phyloP scores from a whole-genome alignment of 1,140 invertebrate genomes.

The Scaptodrosophila lebanonensis region DNA sequence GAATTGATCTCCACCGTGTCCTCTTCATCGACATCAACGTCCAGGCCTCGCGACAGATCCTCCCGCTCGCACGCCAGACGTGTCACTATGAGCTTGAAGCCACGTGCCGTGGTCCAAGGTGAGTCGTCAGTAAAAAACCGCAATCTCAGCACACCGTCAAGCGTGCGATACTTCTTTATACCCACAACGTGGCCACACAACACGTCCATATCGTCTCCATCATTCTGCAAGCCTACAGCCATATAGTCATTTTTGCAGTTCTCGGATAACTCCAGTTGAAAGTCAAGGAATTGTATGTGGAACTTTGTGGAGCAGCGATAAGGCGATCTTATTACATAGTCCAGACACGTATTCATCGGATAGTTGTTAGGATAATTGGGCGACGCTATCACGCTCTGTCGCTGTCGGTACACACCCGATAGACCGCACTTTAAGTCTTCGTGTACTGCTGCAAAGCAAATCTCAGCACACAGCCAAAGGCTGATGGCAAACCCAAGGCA shows the following conservation, averaged over 20 bases:
- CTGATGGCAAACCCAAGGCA: too few relatives aligned
- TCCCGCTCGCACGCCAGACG: constrained; percentile 75
- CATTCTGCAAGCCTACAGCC: constrained; percentile 65
- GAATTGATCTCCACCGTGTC: constrained; percentile 53
- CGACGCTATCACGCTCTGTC: constrained; percentile 75
- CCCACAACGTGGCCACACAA: constrained; percentile 78
- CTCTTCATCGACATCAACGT: constrained; percentile 31
- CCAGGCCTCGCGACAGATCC: constrained; percentile 40
- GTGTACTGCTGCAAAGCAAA: constrained; percentile 35
- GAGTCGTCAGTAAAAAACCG: constrained; percentile 71
- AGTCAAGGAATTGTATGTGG: constrained; percentile 80
- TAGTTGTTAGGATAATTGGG: constrained; percentile 79
- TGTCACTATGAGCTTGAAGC: constrained; percentile 79
- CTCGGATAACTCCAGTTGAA: constrained; percentile 77
- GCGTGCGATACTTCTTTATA: constrained; percentile 77
- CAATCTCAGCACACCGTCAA: constrained; percentile 77
- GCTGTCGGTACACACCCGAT: constrained; percentile 57
- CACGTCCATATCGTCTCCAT: constrained; percentile 66
- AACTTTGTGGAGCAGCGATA: constrained; percentile 78
- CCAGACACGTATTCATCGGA: constrained; percentile 77
- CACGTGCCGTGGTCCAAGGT: constrained; percentile 71
- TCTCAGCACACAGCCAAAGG: not conserved
- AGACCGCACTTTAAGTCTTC: constrained; percentile 66
- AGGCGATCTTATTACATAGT: constrained; percentile 78
- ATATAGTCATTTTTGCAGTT: constrained; percentile 79